phyloP scores from a whole-genome alignment of 2,888 invertebrate species.

The Drosophila limbata region DNA sequence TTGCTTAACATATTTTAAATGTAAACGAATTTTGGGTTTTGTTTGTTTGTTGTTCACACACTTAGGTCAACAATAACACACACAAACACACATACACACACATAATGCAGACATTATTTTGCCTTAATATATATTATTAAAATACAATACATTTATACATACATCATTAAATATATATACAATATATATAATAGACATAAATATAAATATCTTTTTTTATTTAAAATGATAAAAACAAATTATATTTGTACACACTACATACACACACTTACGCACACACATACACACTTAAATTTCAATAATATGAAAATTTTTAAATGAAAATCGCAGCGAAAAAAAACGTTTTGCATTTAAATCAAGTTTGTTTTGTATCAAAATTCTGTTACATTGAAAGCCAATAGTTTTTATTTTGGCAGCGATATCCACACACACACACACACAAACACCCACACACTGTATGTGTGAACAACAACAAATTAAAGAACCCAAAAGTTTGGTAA shows the following conservation, averaged over 20 bases:
- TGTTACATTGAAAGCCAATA: conserved; percentile 32
- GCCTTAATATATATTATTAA: conserved; percentile 39
- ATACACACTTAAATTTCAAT: conserved; percentile 18
- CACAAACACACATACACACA: conserved; percentile 7
- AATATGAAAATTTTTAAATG: conserved; percentile 25
- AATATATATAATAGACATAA: conserved; percentile 20
- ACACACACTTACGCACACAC: conserved; percentile 1
- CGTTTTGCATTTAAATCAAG: conserved; percentile 45
- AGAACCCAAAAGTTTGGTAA: conserved; percentile 14
- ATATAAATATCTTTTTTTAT: conserved; percentile 20
- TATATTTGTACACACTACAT: conserved; percentile 10
- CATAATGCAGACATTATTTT: conserved; percentile 26
- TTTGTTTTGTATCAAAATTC: conserved; percentile 72
- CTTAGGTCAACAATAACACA: conserved; percentile 19
- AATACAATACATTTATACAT: conserved; percentile 21
- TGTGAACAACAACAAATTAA: conserved; percentile 27
- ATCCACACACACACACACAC: conserved; percentile 1
- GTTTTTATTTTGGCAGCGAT: conserved; percentile 29
- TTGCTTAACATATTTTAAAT: conserved; percentile 22
- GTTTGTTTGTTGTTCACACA: conserved; percentile 51
- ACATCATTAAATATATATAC: conserved; percentile 27
- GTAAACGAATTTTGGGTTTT: conserved; percentile 6
- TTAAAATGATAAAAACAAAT: conserved; percentile 8
- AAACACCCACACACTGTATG: conserved; percentile 4
- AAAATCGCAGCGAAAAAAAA: conserved; percentile 19